Evolutionary conservation across 2,113 vertebrate species (phyloP), one percentile per base, ranked within the genome.

Genomic region (Phycodurus eques): DNA sequence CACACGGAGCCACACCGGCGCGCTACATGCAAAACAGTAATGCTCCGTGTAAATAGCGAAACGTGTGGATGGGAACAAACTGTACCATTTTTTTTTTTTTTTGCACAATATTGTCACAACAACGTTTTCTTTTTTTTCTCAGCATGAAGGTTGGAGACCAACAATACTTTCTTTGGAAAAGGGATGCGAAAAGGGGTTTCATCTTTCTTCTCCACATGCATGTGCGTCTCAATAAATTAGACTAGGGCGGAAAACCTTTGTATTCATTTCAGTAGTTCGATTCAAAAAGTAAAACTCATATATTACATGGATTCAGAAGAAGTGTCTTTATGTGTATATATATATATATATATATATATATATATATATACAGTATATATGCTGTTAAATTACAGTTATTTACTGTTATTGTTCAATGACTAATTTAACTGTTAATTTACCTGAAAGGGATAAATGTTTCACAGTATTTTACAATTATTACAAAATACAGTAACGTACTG

Each of bases 1-100:
- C 76, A 73, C 54, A 81, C 54, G 70, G 76, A 77, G 51, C 70
- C 39, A 72, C 68, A 19, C 67, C 63, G 66, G 62, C 73, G 73
- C 42, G 22, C 67, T 27, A 59, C 67, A 67, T 71, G 49, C 53
- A 67, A 76, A 73, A 53, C 59, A 68, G 70, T 62, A 12, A 17
- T 22, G 35, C 46, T 44, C 27, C 39, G 22, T 49, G 49, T 39
- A 63, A 31, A 71, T 72, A 60, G 35, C 65, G 67, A 31, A 43
- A 3, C 31, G 35, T 46, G 63, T 5, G 10, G 43, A 65, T n/a
- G 5, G 42, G 12, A 65, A 22, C 10, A 5, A 6, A 44, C 62
- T 12, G 20, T 43, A 64, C 11, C n/a, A 6, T n/a, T n/a, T n/a
- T n/a, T 56, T 56, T 22, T 27, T 27, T 27, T 39, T 39, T 39